These are phyloP conservation scores for Zaprionus gabonicus DNA, from an alignment of 1,140 invertebrate species.

Conservation along the genomic window DNA sequence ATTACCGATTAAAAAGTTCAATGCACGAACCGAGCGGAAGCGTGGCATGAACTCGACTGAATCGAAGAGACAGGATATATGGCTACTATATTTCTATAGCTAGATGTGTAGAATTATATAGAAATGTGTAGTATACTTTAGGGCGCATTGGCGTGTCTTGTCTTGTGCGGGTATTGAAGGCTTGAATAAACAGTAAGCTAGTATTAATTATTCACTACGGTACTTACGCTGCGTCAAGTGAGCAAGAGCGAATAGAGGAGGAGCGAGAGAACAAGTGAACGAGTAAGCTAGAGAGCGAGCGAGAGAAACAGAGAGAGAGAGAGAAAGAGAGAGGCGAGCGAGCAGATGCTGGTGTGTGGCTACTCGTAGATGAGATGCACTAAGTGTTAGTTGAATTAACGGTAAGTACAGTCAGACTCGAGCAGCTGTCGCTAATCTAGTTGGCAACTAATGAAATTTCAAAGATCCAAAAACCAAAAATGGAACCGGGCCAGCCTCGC, in stretches of 20 bases:
- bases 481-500: neutral
- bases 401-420: neutral
- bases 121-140: neutral
- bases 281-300: conserved; percentile 2
- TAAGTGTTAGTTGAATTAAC: neutral
- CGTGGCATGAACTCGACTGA: conserved; percentile 38
- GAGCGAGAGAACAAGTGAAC: neutral
- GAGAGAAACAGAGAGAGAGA: neutral
- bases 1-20: neutral
- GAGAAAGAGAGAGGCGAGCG: conserved; percentile 1
- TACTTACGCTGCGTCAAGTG: conserved; percentile 35
- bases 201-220: conserved; percentile 43
- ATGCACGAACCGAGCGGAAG: conserved; percentile 1
- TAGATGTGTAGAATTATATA: neutral
- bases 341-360: conserved; percentile 10
- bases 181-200: conserved; percentile 21
- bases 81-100: conserved; percentile 10
- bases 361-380: conserved; percentile 1
- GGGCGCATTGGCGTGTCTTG: conserved; percentile 4
- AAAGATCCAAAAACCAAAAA: neutral
- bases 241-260: neutral
- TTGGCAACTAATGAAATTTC: conserved; percentile 9
- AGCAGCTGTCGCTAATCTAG: conserved; percentile 1
- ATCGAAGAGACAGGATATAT: conserved; percentile 16
- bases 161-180: neutral